These are phyloP conservation scores for Cherax quadricarinatus DNA, from an alignment of 1,140 invertebrate genomes.

Conservation along the genomic window DNA sequence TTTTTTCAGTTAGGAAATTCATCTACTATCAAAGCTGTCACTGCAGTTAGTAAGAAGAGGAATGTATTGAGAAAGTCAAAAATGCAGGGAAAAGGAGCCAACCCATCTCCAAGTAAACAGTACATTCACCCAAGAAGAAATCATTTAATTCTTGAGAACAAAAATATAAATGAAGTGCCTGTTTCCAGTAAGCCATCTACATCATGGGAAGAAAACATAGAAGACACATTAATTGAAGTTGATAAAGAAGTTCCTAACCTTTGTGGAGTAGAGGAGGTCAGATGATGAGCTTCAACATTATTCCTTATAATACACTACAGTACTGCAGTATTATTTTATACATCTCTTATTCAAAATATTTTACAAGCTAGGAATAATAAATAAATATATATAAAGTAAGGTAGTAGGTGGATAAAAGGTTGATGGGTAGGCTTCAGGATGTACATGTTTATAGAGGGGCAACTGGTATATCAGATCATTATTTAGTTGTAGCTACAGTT, in stretches of 20 bases:
- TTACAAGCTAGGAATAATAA: too few species aligned
- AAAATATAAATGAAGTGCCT: not conserved
- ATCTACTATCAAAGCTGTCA: not conserved
- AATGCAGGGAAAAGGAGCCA: not conserved
- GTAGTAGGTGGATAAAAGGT: too few species aligned
- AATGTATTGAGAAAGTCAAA: not conserved
- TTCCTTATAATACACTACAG: too few species aligned
- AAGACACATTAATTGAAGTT: not conserved
- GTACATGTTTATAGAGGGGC: too few species aligned
- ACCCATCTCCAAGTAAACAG: not conserved
- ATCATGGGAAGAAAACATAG: not conserved
- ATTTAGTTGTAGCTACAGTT: too few species aligned
- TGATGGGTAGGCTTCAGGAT: too few species aligned
- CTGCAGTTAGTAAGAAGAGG: not conserved
- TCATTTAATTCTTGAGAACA: not conserved
- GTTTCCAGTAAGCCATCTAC: not conserved
- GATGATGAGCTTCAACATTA: not conserved
- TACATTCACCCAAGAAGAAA: not conserved
- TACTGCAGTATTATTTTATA: too few species aligned
- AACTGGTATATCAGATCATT: too few species aligned
- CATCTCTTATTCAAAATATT: too few species aligned
- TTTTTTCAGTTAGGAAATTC: slow-evolving; percentile 1
- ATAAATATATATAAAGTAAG: too few species aligned
- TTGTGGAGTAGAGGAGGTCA: slow-evolving; percentile 21
- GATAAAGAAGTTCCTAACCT: slow-evolving; percentile 7